Evolutionary conservation across 2,888 invertebrate species (phyloP), one percentile per base, ranked within the genome.

Genomic region (Myopa testacea): DNA sequence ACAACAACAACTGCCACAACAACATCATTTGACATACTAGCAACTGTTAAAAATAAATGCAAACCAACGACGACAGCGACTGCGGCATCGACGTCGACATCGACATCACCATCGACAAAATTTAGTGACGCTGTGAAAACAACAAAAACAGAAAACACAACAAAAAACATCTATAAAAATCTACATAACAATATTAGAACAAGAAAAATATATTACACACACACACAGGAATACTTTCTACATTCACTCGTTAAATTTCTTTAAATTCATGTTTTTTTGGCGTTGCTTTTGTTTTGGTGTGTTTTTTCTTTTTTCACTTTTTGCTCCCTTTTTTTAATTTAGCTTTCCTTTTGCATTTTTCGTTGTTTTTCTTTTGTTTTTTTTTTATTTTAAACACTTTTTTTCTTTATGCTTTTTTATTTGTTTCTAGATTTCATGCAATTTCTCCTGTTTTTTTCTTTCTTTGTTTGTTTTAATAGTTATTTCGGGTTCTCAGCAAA

Each of bases 1-100:
- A 58, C 58, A 58, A 58, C 58, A 58, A 7, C n/a, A 58, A 58
- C 58, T 58, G 16, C 19, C 58, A 34, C n/a, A 62, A 62, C 62
- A 12, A 62, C 62, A 19, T 62, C 62, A 19, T 8, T 34, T 16
- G 26, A 10, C 62, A 34, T 62, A 16, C 16, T 62, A 34, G 34
- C 62, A 34, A 19, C 10, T 62, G n/a, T 62, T 19, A 62, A 62
- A 34, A 19, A 34, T 19, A 62, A 62, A 62, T 60, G n/a, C 58
- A n/a, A n/a, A n/a, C n/a, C n/a, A n/a, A n/a, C n/a, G n/a, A n/a
- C n/a, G n/a, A n/a, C n/a, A 58, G 58, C 19, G 26, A 62, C 62
- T 12, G 62, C 62, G 16, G 19, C 60, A 19, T 3, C 19, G 60
- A 60, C 60, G 60, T 16, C 60, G 16, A 45, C 45, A 3, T 10